phyloP scores from a whole-genome alignment of 2,888 invertebrate genomes.

The Sturmia bella region DNA sequence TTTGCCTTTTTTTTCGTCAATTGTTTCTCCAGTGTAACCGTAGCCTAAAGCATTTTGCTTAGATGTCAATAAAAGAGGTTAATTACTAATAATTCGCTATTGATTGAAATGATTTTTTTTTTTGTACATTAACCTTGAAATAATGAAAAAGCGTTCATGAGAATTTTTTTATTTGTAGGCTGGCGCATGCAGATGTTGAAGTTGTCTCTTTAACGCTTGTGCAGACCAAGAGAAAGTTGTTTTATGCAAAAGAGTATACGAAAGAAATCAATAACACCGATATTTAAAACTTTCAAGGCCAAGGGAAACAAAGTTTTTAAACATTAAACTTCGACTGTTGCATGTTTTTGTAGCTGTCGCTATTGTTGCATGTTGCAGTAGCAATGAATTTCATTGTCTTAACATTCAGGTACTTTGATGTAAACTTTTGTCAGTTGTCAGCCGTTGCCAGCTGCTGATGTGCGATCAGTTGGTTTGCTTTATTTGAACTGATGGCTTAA shows the following conservation, averaged over 20 bases:
- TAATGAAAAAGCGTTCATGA: no score
- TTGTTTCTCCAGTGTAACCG: no score
- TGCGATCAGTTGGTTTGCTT: conserved; percentile 4
- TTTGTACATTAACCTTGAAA: no score
- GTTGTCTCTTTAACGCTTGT: background rate
- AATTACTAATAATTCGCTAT: no score
- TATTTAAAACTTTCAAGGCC: conserved; percentile 45
- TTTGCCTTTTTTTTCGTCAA: no score
- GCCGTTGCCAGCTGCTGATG: conserved; percentile 21
- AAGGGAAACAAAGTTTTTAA: conserved; percentile 42
- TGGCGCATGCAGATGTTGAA: conserved; percentile 4
- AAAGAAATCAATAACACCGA: conserved; percentile 8
- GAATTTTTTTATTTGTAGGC: no score
- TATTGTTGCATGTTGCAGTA: conserved; percentile 16
- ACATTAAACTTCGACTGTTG: background rate
- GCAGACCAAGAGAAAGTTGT: conserved; percentile 57
- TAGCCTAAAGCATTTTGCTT: no score
- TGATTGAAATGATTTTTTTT: no score
- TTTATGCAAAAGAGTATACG: conserved; percentile 3
- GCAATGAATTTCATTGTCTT: conserved; percentile 51
- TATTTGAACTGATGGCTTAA: conserved; percentile 15
- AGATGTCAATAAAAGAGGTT: no score
- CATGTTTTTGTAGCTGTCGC: background rate
- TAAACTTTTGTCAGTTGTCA: conserved; percentile 8
- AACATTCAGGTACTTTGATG: conserved; percentile 19